phyloP scores from a whole-genome alignment of 2,113 vertebrate genomes.

The Elaphurus davidianus region DNA sequence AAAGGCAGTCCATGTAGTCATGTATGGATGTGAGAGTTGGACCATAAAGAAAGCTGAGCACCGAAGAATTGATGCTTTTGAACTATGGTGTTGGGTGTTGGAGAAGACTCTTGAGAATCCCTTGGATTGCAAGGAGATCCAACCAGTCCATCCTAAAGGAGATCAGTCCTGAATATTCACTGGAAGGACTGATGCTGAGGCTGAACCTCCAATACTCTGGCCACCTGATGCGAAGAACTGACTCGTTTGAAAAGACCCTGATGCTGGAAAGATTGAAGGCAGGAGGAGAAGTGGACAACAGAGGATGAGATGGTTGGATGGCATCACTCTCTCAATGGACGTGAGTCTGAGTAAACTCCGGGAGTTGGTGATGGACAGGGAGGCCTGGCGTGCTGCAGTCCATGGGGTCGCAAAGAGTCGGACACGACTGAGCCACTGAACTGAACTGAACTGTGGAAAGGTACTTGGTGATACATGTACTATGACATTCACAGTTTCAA shows the following conservation, averaged over 20 bases:
- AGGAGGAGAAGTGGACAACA: neutral
- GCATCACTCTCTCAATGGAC: neutral
- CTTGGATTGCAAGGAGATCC: neutral
- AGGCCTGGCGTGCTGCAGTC: neutral
- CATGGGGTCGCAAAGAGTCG: neutral
- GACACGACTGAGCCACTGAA: neutral
- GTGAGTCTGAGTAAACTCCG: accelerated
- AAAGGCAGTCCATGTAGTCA: neutral
- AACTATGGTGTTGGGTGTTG: neutral
- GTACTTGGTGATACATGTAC: neutral
- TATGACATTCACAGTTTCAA: accelerated
- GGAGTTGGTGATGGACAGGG: neutral
- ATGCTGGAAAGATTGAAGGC: neutral
- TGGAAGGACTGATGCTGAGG: neutral
- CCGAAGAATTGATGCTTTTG: neutral
- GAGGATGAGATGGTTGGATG: neutral
- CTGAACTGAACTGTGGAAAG: neutral
- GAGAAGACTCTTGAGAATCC: neutral
- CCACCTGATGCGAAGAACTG: neutral
- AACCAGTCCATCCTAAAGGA: neutral
- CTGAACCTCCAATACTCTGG: neutral
- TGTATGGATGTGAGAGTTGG: neutral
- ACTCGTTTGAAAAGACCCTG: neutral
- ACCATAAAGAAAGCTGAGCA: neutral
- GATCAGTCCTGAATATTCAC: neutral